Evolutionary conservation across 1,140 invertebrate species (phyloP), one percentile per base, ranked within the genome.

Genomic region (Thaumatotibia leucotreta): DNA sequence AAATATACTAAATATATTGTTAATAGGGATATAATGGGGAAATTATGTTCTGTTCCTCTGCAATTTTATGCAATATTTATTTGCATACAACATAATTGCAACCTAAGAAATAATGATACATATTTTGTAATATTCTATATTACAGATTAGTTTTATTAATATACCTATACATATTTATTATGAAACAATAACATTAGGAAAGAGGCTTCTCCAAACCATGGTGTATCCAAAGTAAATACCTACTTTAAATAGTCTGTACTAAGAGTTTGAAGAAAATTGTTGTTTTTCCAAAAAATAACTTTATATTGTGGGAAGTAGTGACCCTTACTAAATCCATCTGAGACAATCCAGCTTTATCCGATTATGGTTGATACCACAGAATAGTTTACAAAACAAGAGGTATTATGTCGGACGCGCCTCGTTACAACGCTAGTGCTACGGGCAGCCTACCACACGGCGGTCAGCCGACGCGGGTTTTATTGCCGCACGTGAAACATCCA

Each of bases 331-430:
- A 9, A 39, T 23, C 20, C 8, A 35, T 31, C 20, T 22, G 50
- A 22, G 33, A 32, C n/a, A 33, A 67, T 33, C 72, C 54, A 49
- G 68, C 69, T 67, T 24, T 39, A 63, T 66, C 67, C 74, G 62
- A 67, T 74, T 67, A 49, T 39, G 68, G 63, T 66, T 35, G 64
- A 65, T 67, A 39, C 52, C 66, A 50, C 65, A 45, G 20, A 35
- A 54, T 58, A 64, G 77, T 82, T 82, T 82, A 73, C 72, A 72
- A 79, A 80, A 82, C 68, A 82, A 52, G 69, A 75, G 75, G 72
- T 75, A 50, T 71, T 71, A 71, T 74, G 61, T 50, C 27, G 35
- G 54, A 33, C 39, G 9, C n/a, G n/a, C 27, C 39, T n/a, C n/a
- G 35, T 22, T 35, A 54, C 33, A 9, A 45, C 54, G 29, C 49